Conservation (phyloP, 2,113 vertebrate genomes). For the Gymnocephalus cernua region DNA sequence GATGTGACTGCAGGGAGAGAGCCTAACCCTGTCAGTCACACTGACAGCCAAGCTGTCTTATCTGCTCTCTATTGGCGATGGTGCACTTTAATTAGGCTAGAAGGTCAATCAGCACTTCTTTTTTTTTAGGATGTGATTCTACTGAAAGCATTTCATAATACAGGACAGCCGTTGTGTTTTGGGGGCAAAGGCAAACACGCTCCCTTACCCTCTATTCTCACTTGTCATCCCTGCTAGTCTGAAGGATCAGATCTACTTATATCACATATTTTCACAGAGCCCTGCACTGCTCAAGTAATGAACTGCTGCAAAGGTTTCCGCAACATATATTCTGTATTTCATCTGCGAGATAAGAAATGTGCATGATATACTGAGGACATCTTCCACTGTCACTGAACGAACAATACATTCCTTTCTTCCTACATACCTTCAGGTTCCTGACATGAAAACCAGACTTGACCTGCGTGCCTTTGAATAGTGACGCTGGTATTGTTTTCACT, state of each 20-base stretch:
- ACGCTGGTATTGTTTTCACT: too few relatives aligned
- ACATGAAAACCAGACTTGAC: slow-evolving; percentile 3
- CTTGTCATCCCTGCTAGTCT: slow-evolving; percentile 35
- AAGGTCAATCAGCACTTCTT: slow-evolving; percentile 75
- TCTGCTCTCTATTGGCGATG: slow-evolving; percentile 70
- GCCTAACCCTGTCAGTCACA: slow-evolving; percentile 76
- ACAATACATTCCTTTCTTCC: background rate
- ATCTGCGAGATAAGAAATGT: slow-evolving; percentile 9
- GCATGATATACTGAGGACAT: slow-evolving; percentile 1
- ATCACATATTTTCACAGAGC: slow-evolving; percentile 21
- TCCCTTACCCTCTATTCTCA: slow-evolving; percentile 13
- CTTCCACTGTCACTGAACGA: background rate
- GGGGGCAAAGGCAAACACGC: slow-evolving; percentile 30
- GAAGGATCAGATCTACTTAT: slow-evolving; percentile 42
- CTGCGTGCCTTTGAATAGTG: background rate
- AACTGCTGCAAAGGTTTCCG: slow-evolving; percentile 29
- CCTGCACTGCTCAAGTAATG: slow-evolving; percentile 31
- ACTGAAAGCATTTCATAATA: slow-evolving; percentile 66
- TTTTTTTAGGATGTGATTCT: slow-evolving; percentile 48
- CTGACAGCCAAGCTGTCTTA: slow-evolving; percentile 75
- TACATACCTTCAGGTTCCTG: background rate
- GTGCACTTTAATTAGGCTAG: slow-evolving; percentile 75
- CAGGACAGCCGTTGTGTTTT: slow-evolving; percentile 39
- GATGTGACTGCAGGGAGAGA: slow-evolving; percentile 74
- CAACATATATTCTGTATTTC: slow-evolving; percentile 11